Evolutionary conservation across 2,888 invertebrate species (phyloP), one percentile per base, ranked within the genome.

Genomic region (Ectobius pallidus): DNA sequence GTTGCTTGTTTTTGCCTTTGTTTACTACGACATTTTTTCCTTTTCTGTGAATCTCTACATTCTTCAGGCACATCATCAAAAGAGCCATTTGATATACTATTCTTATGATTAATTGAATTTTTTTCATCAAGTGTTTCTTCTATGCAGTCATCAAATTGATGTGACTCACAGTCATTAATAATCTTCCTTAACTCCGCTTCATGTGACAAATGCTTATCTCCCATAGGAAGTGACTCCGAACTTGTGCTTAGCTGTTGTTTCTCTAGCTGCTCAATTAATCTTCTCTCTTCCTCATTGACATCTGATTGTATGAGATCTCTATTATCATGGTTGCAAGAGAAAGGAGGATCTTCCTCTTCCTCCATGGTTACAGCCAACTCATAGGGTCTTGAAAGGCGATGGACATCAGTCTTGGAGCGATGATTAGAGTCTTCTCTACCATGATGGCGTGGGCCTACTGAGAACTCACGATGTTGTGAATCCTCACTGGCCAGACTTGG

Each of bases 281-380:
- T 70, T 52, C 62, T 71, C 58, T 75, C 75, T 42, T 75, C 75
- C 39, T 75, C 75, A 44, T 70, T 75, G 49, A 69, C 70, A 18
- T 75, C 75, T 3, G 65, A 67, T 32, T 58, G 44, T 20, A 39
- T 61, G 25, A 49, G 27, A 11, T 55, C 63, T 16, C 30, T 46
- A 16, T 67, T 44, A 25, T 55, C 65, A 2, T 32, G 30, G 27
- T n/a, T 39, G 44, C 42, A 61, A 1, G 25, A 20, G 30, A 52
- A 67, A 0, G 62, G 70, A 22, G 65, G 88, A 78, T 89, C 89
- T 77, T 91, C 91, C 78, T 90, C 90, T 79, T 91, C 91, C 80
- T 91, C 90, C 6, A 91, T 88, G 1, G 91, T 91, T 73, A 91
- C 90, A 75, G 89, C 90, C 73, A 91, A 84, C 77, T 90, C 90